Conservation (phyloP, 2,888 invertebrate species). For the Heliconius cydno region DNA sequence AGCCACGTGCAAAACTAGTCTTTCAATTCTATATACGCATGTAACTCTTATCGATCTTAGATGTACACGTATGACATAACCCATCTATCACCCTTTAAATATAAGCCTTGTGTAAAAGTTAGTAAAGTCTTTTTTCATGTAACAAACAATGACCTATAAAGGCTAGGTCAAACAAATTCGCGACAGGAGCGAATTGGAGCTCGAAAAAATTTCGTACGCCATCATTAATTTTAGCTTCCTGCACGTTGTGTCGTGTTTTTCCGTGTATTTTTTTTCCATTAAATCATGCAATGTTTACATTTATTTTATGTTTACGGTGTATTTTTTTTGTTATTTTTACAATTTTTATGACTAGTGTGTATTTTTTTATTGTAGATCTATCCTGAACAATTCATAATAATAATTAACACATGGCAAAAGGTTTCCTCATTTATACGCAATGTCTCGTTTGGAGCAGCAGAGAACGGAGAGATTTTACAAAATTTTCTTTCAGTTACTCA, state of each 20-base stretch:
- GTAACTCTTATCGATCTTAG: slow-evolving; percentile 43
- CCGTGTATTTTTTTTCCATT: slow-evolving; percentile 25
- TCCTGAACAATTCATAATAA: too few relatives aligned
- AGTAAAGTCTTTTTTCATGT: slow-evolving; percentile 59
- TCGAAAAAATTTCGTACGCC: slow-evolving; percentile 51
- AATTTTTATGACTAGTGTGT: background rate
- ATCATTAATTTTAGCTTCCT: slow-evolving; percentile 57
- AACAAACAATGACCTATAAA: slow-evolving; percentile 67
- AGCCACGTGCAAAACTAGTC: background rate
- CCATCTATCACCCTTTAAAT: slow-evolving; percentile 51
- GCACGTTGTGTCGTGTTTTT: slow-evolving; percentile 25
- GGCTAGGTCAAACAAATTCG: slow-evolving; percentile 67
- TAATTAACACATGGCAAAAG: background rate
- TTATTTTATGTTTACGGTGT: background rate
- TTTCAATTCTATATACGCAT: slow-evolving; percentile 30
- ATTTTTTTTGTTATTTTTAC: background rate
- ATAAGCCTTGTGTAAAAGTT: slow-evolving; percentile 55
- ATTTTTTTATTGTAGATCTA: too few relatives aligned
- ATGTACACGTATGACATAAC: slow-evolving; percentile 38
- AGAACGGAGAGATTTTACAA: too few relatives aligned
- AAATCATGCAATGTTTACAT: background rate
- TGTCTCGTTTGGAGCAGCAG: too few relatives aligned
- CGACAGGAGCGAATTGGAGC: slow-evolving; percentile 61
- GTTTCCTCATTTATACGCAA: too few relatives aligned
- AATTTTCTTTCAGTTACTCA: too few relatives aligned